Evolutionary conservation across 1,140 invertebrate species (phyloP).

Genomic region (Megathymus violae): DNA sequence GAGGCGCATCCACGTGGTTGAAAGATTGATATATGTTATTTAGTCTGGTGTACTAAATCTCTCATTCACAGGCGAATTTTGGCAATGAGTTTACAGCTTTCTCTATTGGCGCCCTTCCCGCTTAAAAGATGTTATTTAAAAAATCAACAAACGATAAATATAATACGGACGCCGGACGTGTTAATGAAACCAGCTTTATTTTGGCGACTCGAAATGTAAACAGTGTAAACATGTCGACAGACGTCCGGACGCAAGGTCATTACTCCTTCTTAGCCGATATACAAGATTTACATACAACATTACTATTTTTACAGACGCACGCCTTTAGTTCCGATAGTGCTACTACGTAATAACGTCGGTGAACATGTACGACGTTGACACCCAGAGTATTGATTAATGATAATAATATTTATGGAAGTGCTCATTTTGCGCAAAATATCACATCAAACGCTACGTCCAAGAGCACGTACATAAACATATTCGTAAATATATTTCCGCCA

Average conservation of each 20-base stretch:
- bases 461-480: not conserved
- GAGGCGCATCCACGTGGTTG: too few species aligned
- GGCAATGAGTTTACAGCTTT: too few species aligned
- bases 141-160: conserved; percentile 29
- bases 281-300: conserved; percentile 28
- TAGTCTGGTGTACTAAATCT: too few species aligned
- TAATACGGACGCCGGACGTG: conserved; percentile 19
- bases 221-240: conserved; percentile 41
- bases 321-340: conserved; percentile 11
- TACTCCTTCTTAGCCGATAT: conserved; percentile 50
- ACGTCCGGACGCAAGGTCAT: conserved; percentile 61
- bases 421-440: conserved; percentile 6
- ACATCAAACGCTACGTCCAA: not conserved
- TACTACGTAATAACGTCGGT: not conserved
- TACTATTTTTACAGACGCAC: conserved; percentile 23
- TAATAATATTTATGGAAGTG: conserved; percentile 10
- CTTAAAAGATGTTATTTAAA: conserved; percentile 17
- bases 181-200: conserved; percentile 46
- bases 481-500: not conserved
- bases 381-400: not conserved
- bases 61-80: too few species aligned
- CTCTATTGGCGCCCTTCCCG: too few species aligned
- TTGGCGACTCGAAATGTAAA: conserved; percentile 57
- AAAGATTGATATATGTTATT: too few species aligned
- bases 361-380: conserved; percentile 17